These are phyloP conservation scores for Stenotaenia linearis DNA, from an alignment of 2,888 invertebrate genomes.

Conservation along the genomic window DNA sequence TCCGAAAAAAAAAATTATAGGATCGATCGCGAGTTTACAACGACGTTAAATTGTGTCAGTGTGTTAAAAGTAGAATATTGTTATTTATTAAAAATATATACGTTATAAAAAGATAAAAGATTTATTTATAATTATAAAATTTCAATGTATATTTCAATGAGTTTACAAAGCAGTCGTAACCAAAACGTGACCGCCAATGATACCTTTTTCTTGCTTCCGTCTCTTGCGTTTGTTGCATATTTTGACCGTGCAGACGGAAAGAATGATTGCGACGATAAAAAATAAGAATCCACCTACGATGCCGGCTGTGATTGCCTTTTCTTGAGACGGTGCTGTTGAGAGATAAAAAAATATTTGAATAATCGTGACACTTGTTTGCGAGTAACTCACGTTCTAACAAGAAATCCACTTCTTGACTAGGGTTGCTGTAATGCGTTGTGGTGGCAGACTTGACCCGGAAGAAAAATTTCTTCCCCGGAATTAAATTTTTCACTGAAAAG, in stretches of 20 bases:
- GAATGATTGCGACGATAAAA: slow-evolving; percentile 94
- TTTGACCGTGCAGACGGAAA: slow-evolving; percentile 95
- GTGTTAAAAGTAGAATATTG: neutral
- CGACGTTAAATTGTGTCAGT: neutral
- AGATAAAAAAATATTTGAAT: neutral
- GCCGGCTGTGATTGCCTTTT: slow-evolving; percentile 79
- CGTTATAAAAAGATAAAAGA: neutral
- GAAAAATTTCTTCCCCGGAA: slow-evolving; percentile 84
- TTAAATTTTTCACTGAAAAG: slow-evolving; percentile 76
- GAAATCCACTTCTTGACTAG: slow-evolving; percentile 81
- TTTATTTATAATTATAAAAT: neutral
- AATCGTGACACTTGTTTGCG: no score
- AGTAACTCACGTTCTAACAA: slow-evolving; percentile 60
- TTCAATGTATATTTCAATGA: neutral
- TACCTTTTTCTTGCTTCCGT: slow-evolving; percentile 96
- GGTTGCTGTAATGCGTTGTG: slow-evolving; percentile 69
- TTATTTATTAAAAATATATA: neutral
- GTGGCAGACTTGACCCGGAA: slow-evolving; percentile 87
- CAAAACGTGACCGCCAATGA: neutral
- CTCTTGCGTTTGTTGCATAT: slow-evolving; percentile 95
- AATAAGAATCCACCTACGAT: slow-evolving; percentile 94
- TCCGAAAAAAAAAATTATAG: neutral
- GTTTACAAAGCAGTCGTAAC: neutral
- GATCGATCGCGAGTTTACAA: neutral
- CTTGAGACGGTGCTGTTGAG: slow-evolving; percentile 30